Percentiles rank a stretch among this genome's conserved stretches.
These are phyloP conservation scores for Atherinomorus stipes DNA, from an alignment of 2,113 vertebrate species.

Conservation along the genomic window DNA sequence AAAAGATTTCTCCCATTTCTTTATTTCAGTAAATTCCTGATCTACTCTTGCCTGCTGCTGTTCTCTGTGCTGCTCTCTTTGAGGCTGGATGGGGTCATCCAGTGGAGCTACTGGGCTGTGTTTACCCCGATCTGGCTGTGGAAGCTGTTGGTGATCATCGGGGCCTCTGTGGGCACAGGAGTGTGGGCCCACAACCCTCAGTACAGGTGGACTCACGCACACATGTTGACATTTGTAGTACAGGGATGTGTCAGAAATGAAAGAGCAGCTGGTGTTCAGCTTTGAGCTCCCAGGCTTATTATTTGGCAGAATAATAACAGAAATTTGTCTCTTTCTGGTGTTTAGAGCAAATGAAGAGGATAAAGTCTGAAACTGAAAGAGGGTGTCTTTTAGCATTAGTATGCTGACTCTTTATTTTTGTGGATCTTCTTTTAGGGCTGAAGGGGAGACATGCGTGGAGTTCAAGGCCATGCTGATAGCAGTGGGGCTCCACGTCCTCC, in stretches of 20 bases:
- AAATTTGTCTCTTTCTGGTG: too few relatives aligned
- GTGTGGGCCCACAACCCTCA: slow-evolving; percentile 98
- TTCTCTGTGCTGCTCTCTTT: slow-evolving; percentile 96
- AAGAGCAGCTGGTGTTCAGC: neutral
- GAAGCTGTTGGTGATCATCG: slow-evolving; percentile 97
- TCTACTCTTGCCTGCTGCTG: slow-evolving; percentile 96
- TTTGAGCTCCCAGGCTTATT: too few relatives aligned
- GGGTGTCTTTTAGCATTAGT: too few relatives aligned
- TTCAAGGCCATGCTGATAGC: slow-evolving; percentile 99
- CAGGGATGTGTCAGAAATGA: neutral
- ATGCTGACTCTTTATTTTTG: neutral
- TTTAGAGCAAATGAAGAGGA: too few relatives aligned
- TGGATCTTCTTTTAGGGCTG: slow-evolving; percentile 60
- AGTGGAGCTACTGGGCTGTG: slow-evolving; percentile 99
- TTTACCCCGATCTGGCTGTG: slow-evolving; percentile 98
- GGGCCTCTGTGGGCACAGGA: slow-evolving; percentile 94
- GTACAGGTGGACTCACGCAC: slow-evolving; percentile 88
- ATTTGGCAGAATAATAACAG: neutral
- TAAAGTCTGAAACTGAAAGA: too few relatives aligned
- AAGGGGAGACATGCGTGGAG: slow-evolving; percentile 98
- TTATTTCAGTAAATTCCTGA: slow-evolving; percentile 93
- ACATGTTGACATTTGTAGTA: neutral
- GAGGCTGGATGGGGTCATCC: slow-evolving; percentile 93
- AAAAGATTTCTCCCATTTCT: neutral
- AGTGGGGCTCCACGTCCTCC: slow-evolving; percentile 94